Conservation (phyloP, 2,113 vertebrate species). For the Pluvialis apricaria region DNA sequence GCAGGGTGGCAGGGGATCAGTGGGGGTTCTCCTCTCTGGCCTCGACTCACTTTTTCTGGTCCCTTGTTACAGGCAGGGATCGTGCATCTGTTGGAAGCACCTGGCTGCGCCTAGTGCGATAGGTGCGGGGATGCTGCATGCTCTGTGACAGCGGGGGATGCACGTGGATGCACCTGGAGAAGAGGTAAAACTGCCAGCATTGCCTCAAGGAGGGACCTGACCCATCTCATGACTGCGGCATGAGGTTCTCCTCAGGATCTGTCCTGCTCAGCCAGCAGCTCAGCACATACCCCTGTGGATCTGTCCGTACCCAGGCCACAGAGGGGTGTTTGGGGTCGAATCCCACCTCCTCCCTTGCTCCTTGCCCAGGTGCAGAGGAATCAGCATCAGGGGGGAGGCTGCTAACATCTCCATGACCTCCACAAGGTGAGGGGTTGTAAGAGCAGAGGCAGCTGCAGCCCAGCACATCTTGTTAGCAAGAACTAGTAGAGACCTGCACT, state of each 20-base stretch:
- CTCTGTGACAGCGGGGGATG: neutral
- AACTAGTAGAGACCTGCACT: neutral
- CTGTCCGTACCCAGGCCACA: neutral
- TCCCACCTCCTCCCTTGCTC: neutral
- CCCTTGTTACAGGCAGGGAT: neutral
- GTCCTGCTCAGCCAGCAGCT: neutral
- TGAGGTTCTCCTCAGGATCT: neutral
- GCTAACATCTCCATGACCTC: neutral
- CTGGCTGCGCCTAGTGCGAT: neutral
- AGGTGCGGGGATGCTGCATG: fast-evolving
- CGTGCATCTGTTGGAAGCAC: neutral
- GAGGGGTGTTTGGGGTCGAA: neutral
- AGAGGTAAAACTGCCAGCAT: constrained; percentile 12
- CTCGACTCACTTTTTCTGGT: neutral
- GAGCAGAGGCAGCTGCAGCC: neutral
- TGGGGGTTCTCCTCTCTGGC: neutral
- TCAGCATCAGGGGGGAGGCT: neutral
- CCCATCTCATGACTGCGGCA: neutral
- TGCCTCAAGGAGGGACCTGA: neutral
- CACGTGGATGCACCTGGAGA: neutral
- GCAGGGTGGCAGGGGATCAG: too few relatives aligned
- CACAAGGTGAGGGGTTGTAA: neutral
- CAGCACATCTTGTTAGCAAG: neutral
- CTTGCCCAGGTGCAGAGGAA: neutral
- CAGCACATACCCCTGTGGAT: fast-evolving